Evolutionary conservation across 2,797 vertebrate species (phyloP), one percentile per base, ranked within the genome.

Genomic region (Anguilla megastoma): DNA sequence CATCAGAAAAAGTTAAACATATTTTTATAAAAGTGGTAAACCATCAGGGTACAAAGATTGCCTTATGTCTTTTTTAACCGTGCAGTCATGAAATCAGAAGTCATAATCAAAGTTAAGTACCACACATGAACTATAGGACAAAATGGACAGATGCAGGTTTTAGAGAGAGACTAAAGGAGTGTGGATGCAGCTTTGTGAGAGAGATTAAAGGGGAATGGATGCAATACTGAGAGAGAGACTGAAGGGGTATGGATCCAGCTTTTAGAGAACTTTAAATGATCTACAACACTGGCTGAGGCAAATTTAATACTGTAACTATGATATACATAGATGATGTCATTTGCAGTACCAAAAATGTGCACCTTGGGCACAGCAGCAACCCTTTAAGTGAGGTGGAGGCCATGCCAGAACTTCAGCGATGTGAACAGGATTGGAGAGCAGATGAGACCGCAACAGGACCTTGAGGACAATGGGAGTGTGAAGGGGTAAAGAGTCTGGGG

Each of bases 401-500:
- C 18, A 4, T 6, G 24, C 1, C 41, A 24, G 41, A 79, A 74
- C 30, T 60, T 33, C 21, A 2, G n/a, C 60, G 27, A 12, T 14
- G 21, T 84, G 50, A 33, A 6, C 30, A 9, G 12, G 84, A 41
- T 21, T 33, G 54, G 85, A 71, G 24, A 21, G 14, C 69, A 24
- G 56, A 16, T 21, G 30, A 10, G 58, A 60, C 3, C 5, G n/a
- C 58, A 82, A 84, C 50, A 56, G n/a, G 10, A 58, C 52, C 27
- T 30, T 16, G 52, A 18, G 18, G 87, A 83, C 24, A 0, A 84
- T 84, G 52, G 84, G 87, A 88, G 52, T 6, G 2, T 0, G 48
- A 84, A 83, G 85, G 87, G 84, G 88, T 87, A 87, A 88, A 89
- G 79, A 54, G 89, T 30, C 88, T 89, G 84, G 45, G 87, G 50